A percentile compares a stretch with the other conserved stretches of the same genome.
phyloP scores from a whole-genome alignment of 2,888 invertebrate species.

The Selenia dentaria region DNA sequence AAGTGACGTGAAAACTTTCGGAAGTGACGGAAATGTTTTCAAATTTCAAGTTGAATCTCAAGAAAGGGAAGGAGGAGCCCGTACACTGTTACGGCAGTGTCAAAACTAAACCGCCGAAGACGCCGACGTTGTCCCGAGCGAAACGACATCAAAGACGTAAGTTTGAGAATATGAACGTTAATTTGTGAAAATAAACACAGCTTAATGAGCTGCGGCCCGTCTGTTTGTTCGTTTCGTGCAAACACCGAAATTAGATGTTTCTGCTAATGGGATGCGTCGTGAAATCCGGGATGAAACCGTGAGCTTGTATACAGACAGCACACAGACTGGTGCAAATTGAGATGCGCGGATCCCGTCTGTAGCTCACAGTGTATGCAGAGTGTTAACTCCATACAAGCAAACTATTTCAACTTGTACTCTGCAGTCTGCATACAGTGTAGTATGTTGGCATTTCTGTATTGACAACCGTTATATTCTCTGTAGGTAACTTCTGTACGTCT shows the following conservation, averaged over 20 bases:
- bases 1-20: constrained; percentile 32
- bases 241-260: constrained; percentile 61
- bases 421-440: too few relatives aligned
- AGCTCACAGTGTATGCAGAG: constrained; percentile 11
- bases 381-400: constrained; percentile 2
- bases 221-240: constrained; percentile 49
- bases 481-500: too few relatives aligned
- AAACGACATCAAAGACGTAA: constrained; percentile 81
- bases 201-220: constrained; percentile 65
- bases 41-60: constrained; percentile 81
- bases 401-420: constrained; percentile 8
- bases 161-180: constrained; percentile 45
- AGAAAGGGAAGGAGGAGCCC: constrained; percentile 78
- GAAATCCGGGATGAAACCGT: constrained; percentile 35
- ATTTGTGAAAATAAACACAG: constrained; percentile 63
- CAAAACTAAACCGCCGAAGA: constrained; percentile 83
- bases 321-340: constrained; percentile 20
- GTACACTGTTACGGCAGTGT: constrained; percentile 76
- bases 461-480: too few relatives aligned
- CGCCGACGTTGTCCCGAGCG: constrained; percentile 78
- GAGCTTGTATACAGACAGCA: constrained; percentile 8
- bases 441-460: too few relatives aligned
- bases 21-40: constrained; percentile 73
- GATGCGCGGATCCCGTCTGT: constrained; percentile 10
- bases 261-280: constrained; percentile 53